Conservation (phyloP, 2,888 invertebrate genomes). For the Caradrina clavipalpis region DNA sequence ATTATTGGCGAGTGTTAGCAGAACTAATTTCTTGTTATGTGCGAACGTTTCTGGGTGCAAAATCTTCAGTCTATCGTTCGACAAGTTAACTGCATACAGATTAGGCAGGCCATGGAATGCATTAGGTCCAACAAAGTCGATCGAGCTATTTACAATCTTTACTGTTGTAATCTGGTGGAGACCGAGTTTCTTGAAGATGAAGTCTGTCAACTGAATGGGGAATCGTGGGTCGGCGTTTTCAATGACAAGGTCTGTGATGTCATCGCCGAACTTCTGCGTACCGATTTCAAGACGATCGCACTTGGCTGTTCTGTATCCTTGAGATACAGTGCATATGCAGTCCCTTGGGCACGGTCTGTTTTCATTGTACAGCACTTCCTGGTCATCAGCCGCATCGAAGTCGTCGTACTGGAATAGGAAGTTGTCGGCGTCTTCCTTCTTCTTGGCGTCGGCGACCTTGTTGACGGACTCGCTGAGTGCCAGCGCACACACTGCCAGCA, state of each 20-base stretch:
- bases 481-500: conserved; percentile 87
- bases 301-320: conserved; percentile 92
- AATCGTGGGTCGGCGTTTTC: conserved; percentile 91
- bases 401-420: conserved; percentile 84
- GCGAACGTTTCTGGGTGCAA: conserved; percentile 94
- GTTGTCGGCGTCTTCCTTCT: conserved; percentile 78
- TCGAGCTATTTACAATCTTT: conserved; percentile 93
- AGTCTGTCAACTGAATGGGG: conserved; percentile 91
- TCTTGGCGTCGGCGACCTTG: conserved; percentile 81
- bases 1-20: conserved; percentile 93
- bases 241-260: conserved; percentile 93
- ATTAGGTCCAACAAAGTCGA: conserved; percentile 92
- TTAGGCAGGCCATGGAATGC: conserved; percentile 93
- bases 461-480: conserved; percentile 81
- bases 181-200: conserved; percentile 92
- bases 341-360: conserved; percentile 92
- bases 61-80: conserved; percentile 92
- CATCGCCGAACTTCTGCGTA: conserved; percentile 92
- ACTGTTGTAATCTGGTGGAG: conserved; percentile 93
- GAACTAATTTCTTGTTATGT: conserved; percentile 92
- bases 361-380: conserved; percentile 87
- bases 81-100: conserved; percentile 93
- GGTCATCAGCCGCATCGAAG: conserved; percentile 86
- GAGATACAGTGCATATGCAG: conserved; percentile 92
- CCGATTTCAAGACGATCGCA: conserved; percentile 93